Evolutionary conservation across 2,113 vertebrate genomes (phyloP).

Genomic region (Toxotes chatareus): DNA sequence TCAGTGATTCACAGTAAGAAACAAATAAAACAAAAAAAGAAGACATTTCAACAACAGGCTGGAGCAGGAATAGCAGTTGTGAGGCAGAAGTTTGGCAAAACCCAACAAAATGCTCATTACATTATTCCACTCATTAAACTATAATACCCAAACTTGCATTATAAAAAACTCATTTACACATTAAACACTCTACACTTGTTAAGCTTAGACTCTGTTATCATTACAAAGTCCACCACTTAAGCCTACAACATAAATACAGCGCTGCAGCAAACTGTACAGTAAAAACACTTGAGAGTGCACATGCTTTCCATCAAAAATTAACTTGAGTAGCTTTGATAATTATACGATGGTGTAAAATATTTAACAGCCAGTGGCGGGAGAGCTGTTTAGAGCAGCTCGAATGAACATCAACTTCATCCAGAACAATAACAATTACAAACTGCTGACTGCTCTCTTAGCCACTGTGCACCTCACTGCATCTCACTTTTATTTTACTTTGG

Average conservation of each 20-base stretch:
- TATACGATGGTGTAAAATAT: slow-evolving; percentile 74
- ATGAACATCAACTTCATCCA: slow-evolving; percentile 58
- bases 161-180: slow-evolving; percentile 70
- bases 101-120: slow-evolving; percentile 60
- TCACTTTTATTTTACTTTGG: slow-evolving; percentile 53
- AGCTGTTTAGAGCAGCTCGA: slow-evolving; percentile 54
- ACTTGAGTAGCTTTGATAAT: slow-evolving; percentile 77
- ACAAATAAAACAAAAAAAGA: not conserved
- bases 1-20: not conserved
- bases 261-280: slow-evolving; percentile 63
- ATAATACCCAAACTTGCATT: slow-evolving; percentile 62
- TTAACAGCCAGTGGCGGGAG: slow-evolving; percentile 51
- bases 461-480: slow-evolving; percentile 32
- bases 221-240: slow-evolving; percentile 82
- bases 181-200: slow-evolving; percentile 77
- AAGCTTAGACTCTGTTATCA: slow-evolving; percentile 73
- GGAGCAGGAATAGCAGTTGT: not conserved
- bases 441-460: slow-evolving; percentile 55
- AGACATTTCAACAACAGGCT: not conserved
- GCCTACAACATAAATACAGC: slow-evolving; percentile 79
- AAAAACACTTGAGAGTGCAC: slow-evolving; percentile 67
- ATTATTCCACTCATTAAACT: slow-evolving; percentile 59
- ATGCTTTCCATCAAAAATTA: slow-evolving; percentile 73
- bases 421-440: slow-evolving; percentile 69
- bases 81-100: slow-evolving; percentile 53